phyloP scores from a whole-genome alignment of 2,888 invertebrate species.

The Neoaliturus tenellus region DNA sequence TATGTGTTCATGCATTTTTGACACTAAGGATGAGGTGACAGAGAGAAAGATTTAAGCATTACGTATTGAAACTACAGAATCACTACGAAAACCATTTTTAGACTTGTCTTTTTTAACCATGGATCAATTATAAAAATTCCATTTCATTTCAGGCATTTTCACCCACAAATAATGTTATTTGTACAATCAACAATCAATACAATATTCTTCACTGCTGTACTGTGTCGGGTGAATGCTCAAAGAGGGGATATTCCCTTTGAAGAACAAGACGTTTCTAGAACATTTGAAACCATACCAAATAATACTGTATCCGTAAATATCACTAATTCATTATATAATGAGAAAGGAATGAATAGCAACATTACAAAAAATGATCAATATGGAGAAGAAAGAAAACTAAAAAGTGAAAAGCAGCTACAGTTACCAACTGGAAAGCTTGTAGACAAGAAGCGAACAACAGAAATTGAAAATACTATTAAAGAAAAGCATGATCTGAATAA shows the following conservation, averaged over 20 bases:
- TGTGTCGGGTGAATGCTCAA: background rate
- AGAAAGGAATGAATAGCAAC: background rate
- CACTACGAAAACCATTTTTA: no score
- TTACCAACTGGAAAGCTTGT: background rate
- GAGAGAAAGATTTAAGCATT: no score
- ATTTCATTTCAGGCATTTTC: background rate
- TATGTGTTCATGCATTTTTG: no score
- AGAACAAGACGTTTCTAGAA: background rate
- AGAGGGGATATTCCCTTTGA: conserved; percentile 4
- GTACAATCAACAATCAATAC: background rate
- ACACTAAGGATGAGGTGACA: no score
- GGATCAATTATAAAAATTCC: background rate
- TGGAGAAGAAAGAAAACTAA: background rate
- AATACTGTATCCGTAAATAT: background rate
- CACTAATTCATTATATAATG: background rate
- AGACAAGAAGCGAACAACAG: background rate
- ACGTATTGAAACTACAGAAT: no score
- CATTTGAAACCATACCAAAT: background rate
- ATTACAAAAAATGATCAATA: background rate
- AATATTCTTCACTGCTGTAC: background rate
- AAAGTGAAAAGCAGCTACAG: background rate
- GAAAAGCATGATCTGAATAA: background rate
- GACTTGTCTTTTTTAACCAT: no score
- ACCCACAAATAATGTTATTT: background rate
- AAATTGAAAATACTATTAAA: background rate